Conservation (phyloP, 2,888 invertebrate genomes). For the Priocnemis perturbator region DNA sequence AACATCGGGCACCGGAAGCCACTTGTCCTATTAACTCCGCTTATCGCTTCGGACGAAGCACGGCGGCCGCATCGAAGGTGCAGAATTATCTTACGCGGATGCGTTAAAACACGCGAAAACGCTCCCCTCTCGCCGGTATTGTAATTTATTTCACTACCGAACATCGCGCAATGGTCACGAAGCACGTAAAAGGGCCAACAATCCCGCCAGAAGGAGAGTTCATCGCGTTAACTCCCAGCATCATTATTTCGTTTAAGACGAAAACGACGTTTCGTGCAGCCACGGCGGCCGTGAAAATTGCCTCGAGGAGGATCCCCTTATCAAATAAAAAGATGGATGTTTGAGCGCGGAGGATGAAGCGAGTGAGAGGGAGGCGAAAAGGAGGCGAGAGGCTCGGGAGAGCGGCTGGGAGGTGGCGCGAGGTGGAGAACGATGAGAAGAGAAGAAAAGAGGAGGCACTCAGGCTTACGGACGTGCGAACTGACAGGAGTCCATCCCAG, state of each 20-base stretch:
- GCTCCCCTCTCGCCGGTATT: too few relatives aligned
- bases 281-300: constrained; percentile 56
- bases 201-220: constrained; percentile 30
- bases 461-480: constrained; percentile 65
- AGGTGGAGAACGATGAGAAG: constrained; percentile 29
- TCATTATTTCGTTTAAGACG: constrained; percentile 59
- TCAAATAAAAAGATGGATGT: constrained; percentile 58
- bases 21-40: too few relatives aligned
- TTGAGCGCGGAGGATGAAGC: constrained; percentile 22
- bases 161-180: background rate
- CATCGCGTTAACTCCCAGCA: constrained; percentile 40
- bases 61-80: too few relatives aligned
- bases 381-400: constrained; percentile 13
- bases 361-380: constrained; percentile 35
- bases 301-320: constrained; percentile 55
- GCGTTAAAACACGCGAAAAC: too few relatives aligned
- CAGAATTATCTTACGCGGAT: constrained; percentile 12
- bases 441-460: constrained; percentile 52
- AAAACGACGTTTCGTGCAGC: constrained; percentile 54
- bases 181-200: constrained; percentile 30
- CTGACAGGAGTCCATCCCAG: constrained; percentile 67
- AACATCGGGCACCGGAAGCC: background rate
- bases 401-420: constrained; percentile 26
- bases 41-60: too few relatives aligned
- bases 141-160: constrained; percentile 4